Base-by-base conservation (phyloP, 1,140 invertebrate species). In the Pseudomyrmex pallidus region DNA sequence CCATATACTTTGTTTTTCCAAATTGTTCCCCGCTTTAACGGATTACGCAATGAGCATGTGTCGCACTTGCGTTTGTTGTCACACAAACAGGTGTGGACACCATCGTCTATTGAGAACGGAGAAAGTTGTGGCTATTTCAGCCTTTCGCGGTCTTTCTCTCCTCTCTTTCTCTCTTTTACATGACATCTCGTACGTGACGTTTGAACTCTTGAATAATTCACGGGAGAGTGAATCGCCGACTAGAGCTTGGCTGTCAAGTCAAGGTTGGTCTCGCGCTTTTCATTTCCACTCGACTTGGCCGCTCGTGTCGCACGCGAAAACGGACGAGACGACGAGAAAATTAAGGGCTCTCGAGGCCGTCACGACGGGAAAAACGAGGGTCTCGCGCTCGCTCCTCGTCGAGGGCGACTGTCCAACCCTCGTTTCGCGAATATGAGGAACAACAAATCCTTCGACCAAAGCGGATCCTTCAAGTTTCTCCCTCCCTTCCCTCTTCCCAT, bases 221-320 rank as follows among this genome's bases (percentile, higher is more conserved):
- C 62, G 25, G 56, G 62, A 73, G 62, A 62, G 25, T 54, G 35
- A 35, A 74, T 80, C 54, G 74, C 66, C 91, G 91, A 90, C 91
- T 90, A 86, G 89, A 84, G 83, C 84, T 89, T 83, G 85, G 74
- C 74, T 76, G 80, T 78, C 66, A 74, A 48, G 54, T 77, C 46
- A 67, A 67, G 76, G 67, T 83, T 82, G 80, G 85, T 70, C 68
- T 84, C 68, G 77, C 73, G 87, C 87, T 88, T 89, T 88, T 86
- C 84, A 89, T 88, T 89, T 88, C 76, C 74, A 84, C 78, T 80
- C 74, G 64, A 59, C 80, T 78, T 59, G 86, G 88, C 88, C 83
- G 83, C 87, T 89, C 87, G 84, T 85, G 87, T 88, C 87, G 87
- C 87, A 89, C 87, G 87, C 87, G 87, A 89, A 89, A 89, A 89